Percentiles rank a stretch among this genome's conserved stretches.
phyloP scores from a whole-genome alignment of 2,888 invertebrate species.

The Agapetus fuscipes region DNA sequence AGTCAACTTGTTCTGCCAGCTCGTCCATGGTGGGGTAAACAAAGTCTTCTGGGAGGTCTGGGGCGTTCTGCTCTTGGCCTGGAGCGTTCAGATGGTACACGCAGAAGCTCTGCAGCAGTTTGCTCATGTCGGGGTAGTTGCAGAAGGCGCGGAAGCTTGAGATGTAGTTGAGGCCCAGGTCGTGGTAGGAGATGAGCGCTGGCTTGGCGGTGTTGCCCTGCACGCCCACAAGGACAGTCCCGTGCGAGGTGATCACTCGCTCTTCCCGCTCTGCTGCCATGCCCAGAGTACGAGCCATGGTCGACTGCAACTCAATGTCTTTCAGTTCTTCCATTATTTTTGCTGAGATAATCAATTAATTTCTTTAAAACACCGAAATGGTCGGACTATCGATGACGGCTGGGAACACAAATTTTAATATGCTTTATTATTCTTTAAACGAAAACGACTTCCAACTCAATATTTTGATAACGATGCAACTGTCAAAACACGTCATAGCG shows the following conservation, averaged over 20 bases:
- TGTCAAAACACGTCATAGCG: too few relatives aligned
- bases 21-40: conserved; percentile 96
- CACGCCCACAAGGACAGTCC: conserved; percentile 84
- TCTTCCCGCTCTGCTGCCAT: too few relatives aligned
- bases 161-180: conserved; percentile 95
- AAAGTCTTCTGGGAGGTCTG: conserved; percentile 85
- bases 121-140: conserved; percentile 85
- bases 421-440: too few relatives aligned
- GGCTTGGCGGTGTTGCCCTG: conserved; percentile 88
- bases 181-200: conserved; percentile 95
- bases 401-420: too few relatives aligned
- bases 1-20: conserved; percentile 80
- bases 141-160: conserved; percentile 92
- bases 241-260: conserved; percentile 84
- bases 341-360: too few relatives aligned
- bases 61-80: conserved; percentile 94
- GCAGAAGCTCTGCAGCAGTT: conserved; percentile 86
- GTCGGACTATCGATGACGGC: too few relatives aligned
- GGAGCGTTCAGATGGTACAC: conserved; percentile 98
- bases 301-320: too few relatives aligned
- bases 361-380: too few relatives aligned
- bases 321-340: too few relatives aligned
- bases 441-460: too few relatives aligned
- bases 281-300: too few relatives aligned
- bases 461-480: too few relatives aligned